Evolutionary conservation across 2,797 vertebrate genomes (phyloP).

Genomic region (Pantherophis alleghaniensis): DNA sequence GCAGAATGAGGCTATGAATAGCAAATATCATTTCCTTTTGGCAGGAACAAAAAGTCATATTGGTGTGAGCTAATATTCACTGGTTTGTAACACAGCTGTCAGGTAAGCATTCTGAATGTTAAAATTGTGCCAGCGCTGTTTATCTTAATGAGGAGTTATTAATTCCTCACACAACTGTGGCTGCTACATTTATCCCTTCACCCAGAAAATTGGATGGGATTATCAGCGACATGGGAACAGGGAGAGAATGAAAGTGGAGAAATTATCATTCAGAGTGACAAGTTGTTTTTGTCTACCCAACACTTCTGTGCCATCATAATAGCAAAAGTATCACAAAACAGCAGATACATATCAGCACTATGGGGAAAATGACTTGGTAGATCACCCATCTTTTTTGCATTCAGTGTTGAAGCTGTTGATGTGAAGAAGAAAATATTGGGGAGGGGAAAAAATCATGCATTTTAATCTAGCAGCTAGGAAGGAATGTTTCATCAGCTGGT

Average conservation of each 20-base stretch:
- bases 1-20: neutral
- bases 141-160: neutral
- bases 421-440: slow-evolving; percentile 3
- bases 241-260: neutral
- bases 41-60: neutral
- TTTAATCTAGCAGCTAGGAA: slow-evolving; percentile 18
- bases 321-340: neutral
- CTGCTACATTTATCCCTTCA: slow-evolving; percentile 5
- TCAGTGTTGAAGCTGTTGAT: slow-evolving; percentile 13
- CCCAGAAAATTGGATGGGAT: slow-evolving; percentile 8
- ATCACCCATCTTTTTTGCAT: slow-evolving; percentile 34
- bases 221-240: neutral
- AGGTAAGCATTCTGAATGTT: neutral
- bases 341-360: neutral
- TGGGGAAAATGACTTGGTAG: slow-evolving; percentile 12
- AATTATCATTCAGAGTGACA: slow-evolving; percentile 1
- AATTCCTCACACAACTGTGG: slow-evolving; percentile 2
- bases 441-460: neutral
- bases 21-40: neutral
- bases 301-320: neutral
- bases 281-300: neutral
- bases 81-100: neutral
- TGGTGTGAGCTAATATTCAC: neutral
- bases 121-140: neutral
- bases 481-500: neutral